Evolutionary conservation across 2,888 invertebrate genomes (phyloP).

Genomic region (Oscheius onirici): DNA sequence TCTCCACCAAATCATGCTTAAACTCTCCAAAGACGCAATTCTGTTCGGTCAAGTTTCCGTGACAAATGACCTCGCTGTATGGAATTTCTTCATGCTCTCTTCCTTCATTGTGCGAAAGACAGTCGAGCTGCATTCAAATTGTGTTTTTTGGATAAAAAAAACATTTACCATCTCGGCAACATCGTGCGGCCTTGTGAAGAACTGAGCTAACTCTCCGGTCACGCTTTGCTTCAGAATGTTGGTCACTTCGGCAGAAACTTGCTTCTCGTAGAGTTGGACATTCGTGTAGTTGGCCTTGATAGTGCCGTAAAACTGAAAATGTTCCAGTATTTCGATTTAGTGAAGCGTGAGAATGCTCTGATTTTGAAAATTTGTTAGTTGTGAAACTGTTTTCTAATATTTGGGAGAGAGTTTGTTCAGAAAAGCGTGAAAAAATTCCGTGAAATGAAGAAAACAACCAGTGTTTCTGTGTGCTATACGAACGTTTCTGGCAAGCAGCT

Average conservation of each 20-base stretch:
- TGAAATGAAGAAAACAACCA: no score
- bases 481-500: no score
- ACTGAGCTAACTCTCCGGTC: conserved; percentile 1
- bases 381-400: no score
- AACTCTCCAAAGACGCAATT: conserved; percentile 33
- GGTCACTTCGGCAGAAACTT: conserved; percentile 27
- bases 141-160: neutral
- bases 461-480: no score
- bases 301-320: conserved; percentile 30
- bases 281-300: conserved; percentile 41
- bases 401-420: no score
- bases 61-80: conserved; percentile 37
- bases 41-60: conserved; percentile 43
- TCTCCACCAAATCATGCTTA: conserved; percentile 40
- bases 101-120: neutral
- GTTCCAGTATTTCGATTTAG: no score
- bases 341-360: no score
- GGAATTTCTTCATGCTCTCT: conserved; percentile 7
- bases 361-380: no score
- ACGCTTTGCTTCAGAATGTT: conserved; percentile 24
- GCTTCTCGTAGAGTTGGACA: conserved; percentile 30
- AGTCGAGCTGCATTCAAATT: neutral
- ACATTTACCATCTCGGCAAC: conserved; percentile 37
- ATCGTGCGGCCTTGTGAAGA: conserved; percentile 5
- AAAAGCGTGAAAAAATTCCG: no score